Percentiles rank a stretch among this genome's conserved stretches.
phyloP scores from a whole-genome alignment of 2,113 vertebrate genomes.

The Halichoeres trimaculatus region DNA sequence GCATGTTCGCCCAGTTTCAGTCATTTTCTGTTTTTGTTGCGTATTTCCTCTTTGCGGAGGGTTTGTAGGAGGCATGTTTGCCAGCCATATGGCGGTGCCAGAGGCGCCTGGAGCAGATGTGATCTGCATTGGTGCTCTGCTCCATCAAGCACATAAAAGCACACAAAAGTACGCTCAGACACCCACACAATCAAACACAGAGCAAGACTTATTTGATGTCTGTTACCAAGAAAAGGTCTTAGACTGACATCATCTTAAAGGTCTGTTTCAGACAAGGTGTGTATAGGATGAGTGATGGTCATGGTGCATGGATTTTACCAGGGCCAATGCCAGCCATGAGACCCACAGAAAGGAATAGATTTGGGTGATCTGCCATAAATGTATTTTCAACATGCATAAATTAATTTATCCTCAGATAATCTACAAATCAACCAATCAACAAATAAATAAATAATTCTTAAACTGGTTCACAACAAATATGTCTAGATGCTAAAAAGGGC shows the following conservation, averaged over 20 bases:
- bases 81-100: conserved; percentile 78
- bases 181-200: conserved; percentile 18
- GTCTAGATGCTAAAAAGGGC: too few species aligned
- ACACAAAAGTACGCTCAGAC: conserved; percentile 40
- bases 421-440: too few species aligned
- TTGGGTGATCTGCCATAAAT: too few species aligned
- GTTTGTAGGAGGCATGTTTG: conserved; percentile 63
- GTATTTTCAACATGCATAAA: too few species aligned
- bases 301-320: too few species aligned
- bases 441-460: too few species aligned
- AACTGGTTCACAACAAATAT: too few species aligned
- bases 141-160: conserved; percentile 65
- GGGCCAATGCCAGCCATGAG: too few species aligned
- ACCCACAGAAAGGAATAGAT: too few species aligned
- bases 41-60: conserved; percentile 62
- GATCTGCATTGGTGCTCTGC: conserved; percentile 71
- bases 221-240: conserved; percentile 69
- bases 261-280: not conserved
- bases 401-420: too few species aligned
- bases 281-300: too few species aligned
- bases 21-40: conserved; percentile 56
- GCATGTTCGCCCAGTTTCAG: conserved; percentile 46
- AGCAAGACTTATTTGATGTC: conserved; percentile 33
- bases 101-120: conserved; percentile 79
- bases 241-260: conserved; percentile 65